Conservation (phyloP, 2,888 invertebrate species). For the Drosophila mimica region DNA sequence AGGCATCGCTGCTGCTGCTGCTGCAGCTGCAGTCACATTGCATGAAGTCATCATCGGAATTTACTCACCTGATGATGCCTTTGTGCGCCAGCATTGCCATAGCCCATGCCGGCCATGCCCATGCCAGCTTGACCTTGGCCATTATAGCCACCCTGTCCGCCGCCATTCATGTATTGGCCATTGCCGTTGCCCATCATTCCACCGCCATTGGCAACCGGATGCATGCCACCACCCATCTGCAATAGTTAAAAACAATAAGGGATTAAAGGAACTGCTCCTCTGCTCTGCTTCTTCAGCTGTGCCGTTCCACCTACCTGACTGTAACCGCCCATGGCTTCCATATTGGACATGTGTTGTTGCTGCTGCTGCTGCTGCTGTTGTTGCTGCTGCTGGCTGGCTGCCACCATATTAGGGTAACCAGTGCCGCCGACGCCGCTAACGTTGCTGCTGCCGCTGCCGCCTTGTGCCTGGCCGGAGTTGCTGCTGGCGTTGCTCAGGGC, state of each 20-base stretch:
- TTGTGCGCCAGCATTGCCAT: conserved; percentile 75
- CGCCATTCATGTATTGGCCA: conserved; percentile 83
- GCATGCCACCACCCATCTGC: conserved; percentile 84
- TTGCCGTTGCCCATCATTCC: conserved; percentile 76
- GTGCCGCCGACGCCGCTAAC: conserved; percentile 14
- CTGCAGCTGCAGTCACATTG: conserved; percentile 21
- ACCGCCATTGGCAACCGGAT: conserved; percentile 78
- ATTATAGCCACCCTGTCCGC: conserved; percentile 71
- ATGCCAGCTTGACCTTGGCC: conserved; percentile 69
- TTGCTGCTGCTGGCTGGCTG: conserved; percentile 75
- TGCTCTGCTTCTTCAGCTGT: not conserved
- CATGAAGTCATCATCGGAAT: conserved; percentile 40
- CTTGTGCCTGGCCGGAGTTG: conserved; percentile 48
- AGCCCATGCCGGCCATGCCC: conserved; percentile 82
- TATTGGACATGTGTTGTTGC: conserved; percentile 75
- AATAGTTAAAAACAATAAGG: not conserved
- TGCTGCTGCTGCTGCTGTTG: conserved; percentile 74
- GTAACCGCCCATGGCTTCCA: conserved; percentile 85
- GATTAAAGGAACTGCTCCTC: not conserved
- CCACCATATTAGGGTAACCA: conserved; percentile 56
- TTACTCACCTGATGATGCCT: conserved; percentile 85
- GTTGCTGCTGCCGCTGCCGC: conserved; percentile 10
- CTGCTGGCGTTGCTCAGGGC: conserved; percentile 52
- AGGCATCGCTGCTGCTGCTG: conserved; percentile 5
- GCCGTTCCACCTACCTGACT: conserved; percentile 80